These are phyloP conservation scores for Chironomus tepperi DNA, from an alignment of 1,140 invertebrate species.

Conservation along the genomic window DNA sequence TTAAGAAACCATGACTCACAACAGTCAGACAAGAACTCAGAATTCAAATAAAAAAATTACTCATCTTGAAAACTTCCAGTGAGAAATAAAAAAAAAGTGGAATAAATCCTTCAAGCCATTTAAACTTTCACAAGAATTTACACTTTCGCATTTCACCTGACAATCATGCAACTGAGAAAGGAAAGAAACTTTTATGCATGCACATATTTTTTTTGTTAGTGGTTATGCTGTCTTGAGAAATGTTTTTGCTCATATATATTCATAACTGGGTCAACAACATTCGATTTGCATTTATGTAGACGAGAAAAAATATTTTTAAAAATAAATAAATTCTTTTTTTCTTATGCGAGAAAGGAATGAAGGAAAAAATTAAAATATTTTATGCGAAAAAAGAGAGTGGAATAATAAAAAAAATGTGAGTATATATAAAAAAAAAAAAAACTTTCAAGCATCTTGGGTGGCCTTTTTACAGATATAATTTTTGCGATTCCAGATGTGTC, in stretches of 20 bases:
- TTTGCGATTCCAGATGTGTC: slow-evolving; percentile 9
- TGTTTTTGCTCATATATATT: not conserved
- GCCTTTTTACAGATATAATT: not conserved
- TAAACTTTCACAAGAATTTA: not conserved
- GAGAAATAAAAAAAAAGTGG: too few species aligned
- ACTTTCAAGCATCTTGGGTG: not conserved
- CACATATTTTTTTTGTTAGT: not conserved
- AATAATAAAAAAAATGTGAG: not conserved
- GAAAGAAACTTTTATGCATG: not conserved
- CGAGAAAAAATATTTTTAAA: not conserved
- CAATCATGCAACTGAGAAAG: not conserved
- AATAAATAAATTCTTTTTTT: not conserved
- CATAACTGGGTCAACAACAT: slow-evolving; percentile 12
- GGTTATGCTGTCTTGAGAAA: not conserved
- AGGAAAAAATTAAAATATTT: not conserved
- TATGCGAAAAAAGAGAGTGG: not conserved
- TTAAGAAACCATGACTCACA: too few species aligned
- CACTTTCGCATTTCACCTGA: slow-evolving; percentile 12
- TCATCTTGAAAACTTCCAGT: too few species aligned
- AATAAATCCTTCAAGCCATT: not conserved
- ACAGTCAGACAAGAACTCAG: too few species aligned
- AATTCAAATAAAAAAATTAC: too few species aligned
- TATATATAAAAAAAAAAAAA: not conserved
- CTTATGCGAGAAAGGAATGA: not conserved
- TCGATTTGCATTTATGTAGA: not conserved